Evolutionary conservation across 2,797 vertebrate genomes (phyloP).

Genomic region (Alcedo atthis): DNA sequence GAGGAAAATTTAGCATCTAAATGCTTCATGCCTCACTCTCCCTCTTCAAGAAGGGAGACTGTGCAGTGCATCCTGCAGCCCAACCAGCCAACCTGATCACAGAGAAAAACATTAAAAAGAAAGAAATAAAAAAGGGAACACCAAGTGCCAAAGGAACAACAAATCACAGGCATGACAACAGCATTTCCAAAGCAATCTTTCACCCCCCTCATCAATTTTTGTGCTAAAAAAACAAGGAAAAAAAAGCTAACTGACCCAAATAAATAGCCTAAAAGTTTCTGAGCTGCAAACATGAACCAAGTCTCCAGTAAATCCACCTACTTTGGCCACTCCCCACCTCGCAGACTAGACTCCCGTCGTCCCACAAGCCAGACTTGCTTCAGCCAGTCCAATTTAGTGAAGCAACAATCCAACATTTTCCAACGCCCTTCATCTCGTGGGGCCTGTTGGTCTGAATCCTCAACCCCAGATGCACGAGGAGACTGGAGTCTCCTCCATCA

Average conservation of each 20-base stretch:
- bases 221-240: not conserved
- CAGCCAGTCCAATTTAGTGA: slow-evolving; percentile 32
- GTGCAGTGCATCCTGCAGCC: not conserved
- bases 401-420: slow-evolving; percentile 31
- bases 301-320: not conserved
- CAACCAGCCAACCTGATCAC: not conserved
- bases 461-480: fast-evolving
- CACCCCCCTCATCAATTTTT: not conserved
- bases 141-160: not conserved
- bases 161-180: not conserved
- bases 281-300: not conserved
- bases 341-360: not conserved
- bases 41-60: not conserved
- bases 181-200: not conserved
- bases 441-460: not conserved
- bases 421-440: slow-evolving; percentile 46
- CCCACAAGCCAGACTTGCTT: not conserved
- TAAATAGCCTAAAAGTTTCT: not conserved
- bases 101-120: not conserved
- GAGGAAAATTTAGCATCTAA: not conserved
- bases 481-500: not conserved
- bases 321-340: not conserved
- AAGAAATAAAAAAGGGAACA: not conserved
- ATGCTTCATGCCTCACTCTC: not conserved
- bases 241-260: not conserved